Evolutionary conservation across 2,888 invertebrate genomes (phyloP), one percentile per base, ranked within the genome.

Genomic region (Lithodes maja): DNA sequence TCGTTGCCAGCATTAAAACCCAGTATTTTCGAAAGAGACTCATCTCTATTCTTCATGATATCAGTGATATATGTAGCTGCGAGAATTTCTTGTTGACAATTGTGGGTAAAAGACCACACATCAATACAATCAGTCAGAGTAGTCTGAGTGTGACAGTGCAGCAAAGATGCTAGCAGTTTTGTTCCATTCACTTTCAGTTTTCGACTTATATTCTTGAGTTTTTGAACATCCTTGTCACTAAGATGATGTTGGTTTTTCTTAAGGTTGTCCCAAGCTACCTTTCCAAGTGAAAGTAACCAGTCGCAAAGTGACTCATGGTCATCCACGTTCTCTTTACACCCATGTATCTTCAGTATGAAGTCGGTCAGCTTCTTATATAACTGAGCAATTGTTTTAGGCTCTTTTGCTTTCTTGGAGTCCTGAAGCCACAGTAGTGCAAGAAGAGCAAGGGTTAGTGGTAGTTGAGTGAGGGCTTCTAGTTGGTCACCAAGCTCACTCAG

Each of bases 251-350:
- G 53, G 49, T 85, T 85, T 5, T 85, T 85, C n/a, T 68, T 77
- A 7, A 85, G 77, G 50, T 78, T 85, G 9, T 52, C 33, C 85
- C 85, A 85, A n/a, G 85, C 85, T 61, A 85, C 52, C n/a, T 78
- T 17, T 15, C 78, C 85, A 12, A 85, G 68, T n/a, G n/a, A n/a
- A n/a, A n/a, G n/a, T n/a, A n/a, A n/a, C 85, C 85, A 85, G 1
- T 85, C 78, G 2, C 68, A 68, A 50, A 5, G 52, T 12, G 9
- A 1, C 12, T 77, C 77, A 9, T 54, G 49, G 49, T 84, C 77
- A 68, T 54, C n/a, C 9, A n/a, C 74, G 50, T 50, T 49, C 2
- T 75, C 75, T 50, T 85, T 9, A 61, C 15, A 9, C 33, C 15
- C n/a, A 17, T 78, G 61, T n/a, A 77, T 85, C 77, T 85, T 33